phyloP scores from a whole-genome alignment of 1,140 invertebrate genomes.

The Brachionus paranguensis region DNA sequence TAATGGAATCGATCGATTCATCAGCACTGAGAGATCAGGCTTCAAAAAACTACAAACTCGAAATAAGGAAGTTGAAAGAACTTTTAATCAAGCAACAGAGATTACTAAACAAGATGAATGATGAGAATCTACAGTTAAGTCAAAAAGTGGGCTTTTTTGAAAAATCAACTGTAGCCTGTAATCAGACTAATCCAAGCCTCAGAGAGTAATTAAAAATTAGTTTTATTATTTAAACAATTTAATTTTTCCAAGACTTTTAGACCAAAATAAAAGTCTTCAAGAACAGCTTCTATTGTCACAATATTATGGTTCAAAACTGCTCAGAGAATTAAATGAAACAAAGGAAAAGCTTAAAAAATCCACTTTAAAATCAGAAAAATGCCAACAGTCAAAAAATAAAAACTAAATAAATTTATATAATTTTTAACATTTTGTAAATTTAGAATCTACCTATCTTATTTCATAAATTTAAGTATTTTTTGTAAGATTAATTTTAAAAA shows the following conservation, averaged over 20 bases:
- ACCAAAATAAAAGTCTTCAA: conserved; percentile 17
- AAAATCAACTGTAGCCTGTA: not conserved
- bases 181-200: not conserved
- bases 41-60: not conserved
- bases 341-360: conserved; percentile 4
- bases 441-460: too few relatives aligned
- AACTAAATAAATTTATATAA: too few relatives aligned
- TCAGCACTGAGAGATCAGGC: not conserved
- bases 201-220: not conserved
- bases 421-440: too few relatives aligned
- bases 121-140: not conserved
- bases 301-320: conserved; percentile 12
- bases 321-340: not conserved
- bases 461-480: too few relatives aligned
- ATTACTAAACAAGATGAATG: conserved; percentile 10
- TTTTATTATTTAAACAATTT: not conserved
- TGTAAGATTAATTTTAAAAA: too few relatives aligned
- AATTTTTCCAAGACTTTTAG: not conserved
- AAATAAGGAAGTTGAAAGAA: not conserved
- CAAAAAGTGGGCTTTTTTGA: not conserved
- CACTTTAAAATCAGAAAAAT: not conserved
- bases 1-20: not conserved
- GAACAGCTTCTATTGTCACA: conserved; percentile 13
- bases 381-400: too few relatives aligned
- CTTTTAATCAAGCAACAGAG: not conserved